phyloP scores from a whole-genome alignment of 2,797 vertebrate species.

The Xiphophorus birchmanni region DNA sequence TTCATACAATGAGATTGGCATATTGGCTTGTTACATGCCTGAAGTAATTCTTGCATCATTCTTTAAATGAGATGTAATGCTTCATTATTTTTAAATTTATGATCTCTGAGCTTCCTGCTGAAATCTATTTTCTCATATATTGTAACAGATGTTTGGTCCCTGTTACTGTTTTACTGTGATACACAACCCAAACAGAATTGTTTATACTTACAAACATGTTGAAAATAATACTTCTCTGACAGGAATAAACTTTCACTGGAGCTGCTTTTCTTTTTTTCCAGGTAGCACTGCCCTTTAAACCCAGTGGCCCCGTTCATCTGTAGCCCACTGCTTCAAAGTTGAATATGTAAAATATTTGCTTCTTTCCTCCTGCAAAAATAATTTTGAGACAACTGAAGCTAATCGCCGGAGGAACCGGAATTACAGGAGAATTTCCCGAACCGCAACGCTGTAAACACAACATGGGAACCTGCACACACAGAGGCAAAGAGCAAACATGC shows the following conservation, averaged over 20 bases:
- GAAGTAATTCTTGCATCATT: not conserved
- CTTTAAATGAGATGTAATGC: not conserved
- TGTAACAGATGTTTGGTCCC: not conserved
- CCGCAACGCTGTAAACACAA: conserved; percentile 53
- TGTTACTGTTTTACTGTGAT: not conserved
- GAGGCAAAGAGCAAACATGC: conserved; percentile 1
- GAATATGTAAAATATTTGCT: conserved; percentile 63
- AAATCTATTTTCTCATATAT: not conserved
- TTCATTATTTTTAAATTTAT: not conserved
- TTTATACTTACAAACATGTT: not conserved
- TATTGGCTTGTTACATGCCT: not conserved
- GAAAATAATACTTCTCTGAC: not conserved
- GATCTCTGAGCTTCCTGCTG: not conserved
- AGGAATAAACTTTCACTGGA: conserved; percentile 9
- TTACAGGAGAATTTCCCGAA: conserved; percentile 45
- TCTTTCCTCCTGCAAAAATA: conserved; percentile 47
- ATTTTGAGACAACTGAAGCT: conserved; percentile 54
- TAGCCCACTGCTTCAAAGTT: conserved; percentile 42
- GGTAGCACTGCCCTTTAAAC: conserved; percentile 37
- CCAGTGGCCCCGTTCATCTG: conserved; percentile 29
- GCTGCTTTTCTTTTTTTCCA: not conserved
- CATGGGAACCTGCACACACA: conserved; percentile 42
- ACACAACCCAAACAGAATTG: not conserved
- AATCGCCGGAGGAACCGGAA: conserved; percentile 47
- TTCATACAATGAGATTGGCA: not conserved